Evolutionary conservation across 92 coral and sea anemone genomes (phyloP).

Genomic region (Galaxea fascicularis): DNA sequence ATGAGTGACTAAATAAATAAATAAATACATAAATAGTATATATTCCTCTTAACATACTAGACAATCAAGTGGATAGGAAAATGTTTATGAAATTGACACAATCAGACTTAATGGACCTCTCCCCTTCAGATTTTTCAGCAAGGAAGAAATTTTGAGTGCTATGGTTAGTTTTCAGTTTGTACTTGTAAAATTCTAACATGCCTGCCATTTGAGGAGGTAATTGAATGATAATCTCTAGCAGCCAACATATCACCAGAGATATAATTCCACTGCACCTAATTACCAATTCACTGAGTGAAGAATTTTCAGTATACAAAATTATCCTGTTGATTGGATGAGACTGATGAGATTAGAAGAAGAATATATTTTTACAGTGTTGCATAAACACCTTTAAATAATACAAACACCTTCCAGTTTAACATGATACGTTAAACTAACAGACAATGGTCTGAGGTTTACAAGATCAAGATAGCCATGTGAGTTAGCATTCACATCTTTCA

Average conservation of each 20-base stretch:
- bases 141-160: conserved; percentile 3
- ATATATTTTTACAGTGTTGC: too few relatives aligned
- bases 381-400: too few relatives aligned
- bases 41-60: conserved; percentile 3
- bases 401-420: conserved; percentile 10
- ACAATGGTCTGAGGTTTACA: neutral
- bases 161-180: conserved; percentile 33
- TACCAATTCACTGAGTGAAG: conserved; percentile 1
- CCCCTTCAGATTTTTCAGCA: too few relatives aligned
- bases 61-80: conserved; percentile 16
- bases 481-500: neutral
- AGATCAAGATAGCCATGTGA: neutral
- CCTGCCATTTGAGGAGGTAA: conserved; percentile 18
- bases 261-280: neutral
- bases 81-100: conserved; percentile 3
- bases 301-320: conserved; percentile 4
- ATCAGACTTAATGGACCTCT: too few relatives aligned
- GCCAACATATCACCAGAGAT: neutral
- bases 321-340: too few relatives aligned
- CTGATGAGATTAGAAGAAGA: too few relatives aligned
- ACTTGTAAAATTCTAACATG: conserved; percentile 12
- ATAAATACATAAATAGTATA: too few relatives aligned
- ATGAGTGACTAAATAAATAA: too few relatives aligned
- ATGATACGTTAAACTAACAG: neutral
- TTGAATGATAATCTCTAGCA: conserved; percentile 1